Evolutionary conservation across 2,888 invertebrate species (phyloP).

Genomic region (Cacoxenus indagator): DNA sequence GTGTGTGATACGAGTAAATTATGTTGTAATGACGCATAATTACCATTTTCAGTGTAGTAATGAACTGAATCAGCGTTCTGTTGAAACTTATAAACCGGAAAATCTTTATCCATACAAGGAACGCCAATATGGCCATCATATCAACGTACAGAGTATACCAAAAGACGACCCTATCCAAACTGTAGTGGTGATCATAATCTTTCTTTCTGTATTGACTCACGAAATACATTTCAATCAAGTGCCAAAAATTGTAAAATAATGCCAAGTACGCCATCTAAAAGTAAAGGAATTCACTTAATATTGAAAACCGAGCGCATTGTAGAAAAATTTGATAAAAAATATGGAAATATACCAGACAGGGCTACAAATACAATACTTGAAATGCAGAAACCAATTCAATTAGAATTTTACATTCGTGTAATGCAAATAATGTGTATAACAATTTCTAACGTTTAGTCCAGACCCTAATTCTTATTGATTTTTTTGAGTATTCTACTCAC

Average conservation of each 20-base stretch:
- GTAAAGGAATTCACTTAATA: not conserved
- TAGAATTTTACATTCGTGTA: too few relatives aligned
- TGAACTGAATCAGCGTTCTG: slow-evolving; percentile 43
- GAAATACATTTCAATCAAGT: slow-evolving; percentile 6
- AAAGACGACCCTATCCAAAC: slow-evolving; percentile 31
- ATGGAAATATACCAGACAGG: too few relatives aligned
- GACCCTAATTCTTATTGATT: too few relatives aligned
- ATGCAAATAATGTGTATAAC: too few relatives aligned
- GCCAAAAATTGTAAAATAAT: slow-evolving; percentile 19
- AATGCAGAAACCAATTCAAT: too few relatives aligned
- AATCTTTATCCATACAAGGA: slow-evolving; percentile 42
- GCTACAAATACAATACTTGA: too few relatives aligned
- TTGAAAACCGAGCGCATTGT: too few relatives aligned
- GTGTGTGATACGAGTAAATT: too few relatives aligned
- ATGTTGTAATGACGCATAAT: not conserved
- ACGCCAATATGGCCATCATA: slow-evolving; percentile 33
- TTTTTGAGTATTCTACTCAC: too few relatives aligned
- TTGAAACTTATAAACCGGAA: slow-evolving; percentile 39
- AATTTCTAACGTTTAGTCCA: too few relatives aligned
- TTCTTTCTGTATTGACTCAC: not conserved
- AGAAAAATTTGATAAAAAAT: too few relatives aligned
- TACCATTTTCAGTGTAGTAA: slow-evolving; percentile 31
- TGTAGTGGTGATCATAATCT: slow-evolving; percentile 20
- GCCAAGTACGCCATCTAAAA: slow-evolving; percentile 21
- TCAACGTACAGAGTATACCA: slow-evolving; percentile 26